Base-by-base conservation (phyloP, 2,113 vertebrate genomes). In the Callipepla californica region DNA sequence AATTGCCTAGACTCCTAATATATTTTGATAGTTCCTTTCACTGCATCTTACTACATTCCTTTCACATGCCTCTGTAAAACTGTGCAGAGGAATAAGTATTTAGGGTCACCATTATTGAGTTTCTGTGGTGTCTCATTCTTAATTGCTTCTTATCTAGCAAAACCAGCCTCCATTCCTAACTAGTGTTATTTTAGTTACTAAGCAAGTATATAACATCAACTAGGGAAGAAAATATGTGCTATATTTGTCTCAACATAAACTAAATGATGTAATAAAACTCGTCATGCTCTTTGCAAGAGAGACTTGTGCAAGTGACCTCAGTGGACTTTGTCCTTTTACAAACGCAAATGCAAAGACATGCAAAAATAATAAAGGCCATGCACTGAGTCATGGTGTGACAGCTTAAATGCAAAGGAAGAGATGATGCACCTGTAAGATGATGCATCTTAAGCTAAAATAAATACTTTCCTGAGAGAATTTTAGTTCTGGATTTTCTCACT, bases 301-400 rank as follows among this genome's bases (percentile, higher is more conserved):
- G 38, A 25, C 21, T 72, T 67, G 32, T 13, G 53, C 12, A 81
- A 77, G 50, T 30, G 78, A 80, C 72, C 23, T 28, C 20, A 28
- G 26, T 63, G 38, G 61, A 19, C 36, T 63, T 63, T 66, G 58
- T 73, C 58, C 28, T 66, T 93, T 40, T 40, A 40, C 40, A 40
- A 12, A 40, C 11, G 40, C 40, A 40, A 40, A 40, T 40, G 40
- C 40, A 40, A 40, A 40, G 40, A 40, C 11, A 11, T 87, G 38
- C 45, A 87, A 42, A 83, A 92, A 21, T 93, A 70, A 38, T 48
- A 61, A 77, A 87, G 72, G 55, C 85, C 81, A 80, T 85, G 85
- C 89, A 74, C 59, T 25, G 26, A 88, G 72, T 45, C 6, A 7
- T 53, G 88, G 22, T 59, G 50, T 93, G 68, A n/a, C 72, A 70